Percentiles rank a stretch among this genome's conserved stretches.
phyloP scores from a whole-genome alignment of 2,797 vertebrate genomes.

The Melopsittacus undulatus region DNA sequence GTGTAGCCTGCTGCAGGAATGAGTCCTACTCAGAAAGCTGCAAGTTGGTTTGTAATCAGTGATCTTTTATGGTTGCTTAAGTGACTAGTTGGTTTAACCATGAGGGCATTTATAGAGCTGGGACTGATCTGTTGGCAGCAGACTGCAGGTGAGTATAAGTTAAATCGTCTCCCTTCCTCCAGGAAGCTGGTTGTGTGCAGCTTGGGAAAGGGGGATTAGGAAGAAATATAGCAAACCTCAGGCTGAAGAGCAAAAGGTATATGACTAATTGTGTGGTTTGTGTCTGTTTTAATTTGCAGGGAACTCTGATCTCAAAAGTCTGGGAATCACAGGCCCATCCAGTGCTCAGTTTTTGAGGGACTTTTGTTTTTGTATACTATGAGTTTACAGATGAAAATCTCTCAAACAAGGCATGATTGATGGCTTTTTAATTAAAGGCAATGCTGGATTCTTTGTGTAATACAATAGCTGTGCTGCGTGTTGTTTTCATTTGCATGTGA shows the following conservation, averaged over 20 bases:
- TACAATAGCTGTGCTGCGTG: background rate
- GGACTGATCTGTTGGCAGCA: background rate
- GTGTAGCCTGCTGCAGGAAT: background rate
- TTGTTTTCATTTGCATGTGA: background rate
- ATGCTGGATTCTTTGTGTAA: background rate
- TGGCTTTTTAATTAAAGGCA: background rate
- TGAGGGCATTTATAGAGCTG: background rate
- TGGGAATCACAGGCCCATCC: background rate
- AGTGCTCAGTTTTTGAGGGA: background rate
- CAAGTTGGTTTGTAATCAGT: background rate
- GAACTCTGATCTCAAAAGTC: background rate
- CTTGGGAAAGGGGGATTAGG: background rate
- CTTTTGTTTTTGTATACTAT: fast-evolving
- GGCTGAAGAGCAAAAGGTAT: background rate
- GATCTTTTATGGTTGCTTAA: background rate
- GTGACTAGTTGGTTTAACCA: background rate
- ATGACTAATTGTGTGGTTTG: background rate
- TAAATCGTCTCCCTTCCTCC: background rate
- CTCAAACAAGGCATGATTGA: background rate
- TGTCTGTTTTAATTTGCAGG: background rate
- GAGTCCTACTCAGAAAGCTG: background rate
- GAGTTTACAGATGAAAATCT: background rate
- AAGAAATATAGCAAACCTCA: background rate
- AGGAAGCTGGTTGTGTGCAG: background rate
- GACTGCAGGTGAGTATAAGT: background rate